phyloP scores from a whole-genome alignment of 2,888 invertebrate species.

The Lordiphosa andalusiaca region DNA sequence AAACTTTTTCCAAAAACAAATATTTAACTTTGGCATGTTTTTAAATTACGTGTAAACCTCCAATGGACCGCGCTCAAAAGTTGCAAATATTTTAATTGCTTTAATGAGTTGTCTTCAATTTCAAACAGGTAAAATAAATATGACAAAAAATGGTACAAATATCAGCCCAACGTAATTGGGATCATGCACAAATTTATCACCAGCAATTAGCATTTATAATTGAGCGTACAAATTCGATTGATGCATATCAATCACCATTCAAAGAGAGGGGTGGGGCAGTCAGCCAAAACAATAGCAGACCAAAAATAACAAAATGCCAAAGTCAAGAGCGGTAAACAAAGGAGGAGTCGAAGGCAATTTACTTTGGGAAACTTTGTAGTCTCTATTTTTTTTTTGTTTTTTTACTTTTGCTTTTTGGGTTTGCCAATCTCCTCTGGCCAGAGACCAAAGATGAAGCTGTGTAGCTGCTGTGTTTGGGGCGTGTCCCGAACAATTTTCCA shows the following conservation, averaged over 20 bases:
- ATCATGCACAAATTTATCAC: constrained; percentile 7
- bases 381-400: constrained; percentile 31
- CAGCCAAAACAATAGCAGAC: constrained; percentile 19
- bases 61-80: constrained; percentile 2
- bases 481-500: constrained; percentile 34
- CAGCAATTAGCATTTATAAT: constrained; percentile 58
- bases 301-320: constrained; percentile 30
- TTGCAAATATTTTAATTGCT: constrained; percentile 45
- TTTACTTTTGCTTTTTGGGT: constrained; percentile 3
- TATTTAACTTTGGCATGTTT: constrained; percentile 2
- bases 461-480: constrained; percentile 35
- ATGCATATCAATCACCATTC: constrained; percentile 50
- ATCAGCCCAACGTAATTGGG: not conserved
- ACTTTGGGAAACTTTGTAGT: constrained; percentile 21
- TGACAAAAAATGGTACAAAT: constrained; percentile 20
- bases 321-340: constrained; percentile 51
- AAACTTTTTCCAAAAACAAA: constrained; percentile 2
- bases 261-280: constrained; percentile 6
- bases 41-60: constrained; percentile 1
- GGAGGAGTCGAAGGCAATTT: constrained; percentile 4
- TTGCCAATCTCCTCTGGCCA: constrained; percentile 9
- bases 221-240: constrained; percentile 37
- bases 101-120: constrained; percentile 46
- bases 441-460: constrained; percentile 23
- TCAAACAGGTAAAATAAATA: constrained; percentile 32